These are phyloP conservation scores for Ctenodactylus gundi DNA, from an alignment of 2,113 vertebrate genomes.

Conservation along the genomic window DNA sequence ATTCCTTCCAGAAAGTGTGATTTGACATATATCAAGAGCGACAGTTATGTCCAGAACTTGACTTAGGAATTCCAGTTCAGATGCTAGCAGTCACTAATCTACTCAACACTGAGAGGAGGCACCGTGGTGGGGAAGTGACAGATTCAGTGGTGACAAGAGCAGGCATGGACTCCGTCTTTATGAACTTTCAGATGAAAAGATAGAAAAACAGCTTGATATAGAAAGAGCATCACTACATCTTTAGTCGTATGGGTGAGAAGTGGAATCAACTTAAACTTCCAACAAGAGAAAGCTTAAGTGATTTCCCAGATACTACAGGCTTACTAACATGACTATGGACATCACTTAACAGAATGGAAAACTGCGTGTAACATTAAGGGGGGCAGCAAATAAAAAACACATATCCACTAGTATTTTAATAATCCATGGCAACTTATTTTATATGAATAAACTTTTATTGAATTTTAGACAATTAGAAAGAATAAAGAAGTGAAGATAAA, in stretches of 20 bases:
- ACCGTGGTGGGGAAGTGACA: not conserved
- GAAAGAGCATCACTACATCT: not conserved
- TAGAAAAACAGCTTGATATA: not conserved
- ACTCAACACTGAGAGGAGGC: not conserved
- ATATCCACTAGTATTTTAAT: not conserved
- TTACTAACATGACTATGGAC: not conserved
- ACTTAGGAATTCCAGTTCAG: not conserved
- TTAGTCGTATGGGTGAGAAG: not conserved
- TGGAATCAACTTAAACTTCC: not conserved
- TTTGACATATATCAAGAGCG: not conserved
- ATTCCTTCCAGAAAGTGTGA: not conserved
- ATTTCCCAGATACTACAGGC: not conserved
- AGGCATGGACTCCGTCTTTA: not conserved
- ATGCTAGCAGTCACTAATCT: not conserved
- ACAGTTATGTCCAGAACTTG: not conserved
- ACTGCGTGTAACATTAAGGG: not conserved
- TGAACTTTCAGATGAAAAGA: not conserved
- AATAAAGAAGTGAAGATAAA: conserved; percentile 85
- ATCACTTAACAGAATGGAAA: not conserved
- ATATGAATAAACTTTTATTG: conserved; percentile 89
- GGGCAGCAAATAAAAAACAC: not conserved
- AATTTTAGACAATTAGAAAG: conserved; percentile 88
- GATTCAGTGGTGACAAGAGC: not conserved
- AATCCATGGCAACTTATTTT: conserved; percentile 76
- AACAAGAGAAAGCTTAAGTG: not conserved